phyloP scores from a whole-genome alignment of 2,888 invertebrate genomes.

The Pristionchus entomophagus region DNA sequence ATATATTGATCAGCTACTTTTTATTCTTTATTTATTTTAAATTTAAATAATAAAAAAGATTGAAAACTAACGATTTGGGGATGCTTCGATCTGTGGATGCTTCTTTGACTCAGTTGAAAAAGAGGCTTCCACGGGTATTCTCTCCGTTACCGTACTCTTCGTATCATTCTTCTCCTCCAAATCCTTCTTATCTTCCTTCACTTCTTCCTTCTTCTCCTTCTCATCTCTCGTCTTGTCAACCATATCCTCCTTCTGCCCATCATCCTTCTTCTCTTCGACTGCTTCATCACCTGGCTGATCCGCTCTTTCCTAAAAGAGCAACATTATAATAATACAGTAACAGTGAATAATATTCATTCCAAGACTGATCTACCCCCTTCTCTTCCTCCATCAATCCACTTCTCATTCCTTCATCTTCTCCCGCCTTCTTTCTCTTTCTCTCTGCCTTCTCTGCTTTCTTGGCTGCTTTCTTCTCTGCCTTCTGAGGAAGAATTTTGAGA shows the following conservation, averaged over 20 bases:
- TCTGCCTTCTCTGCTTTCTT: neutral
- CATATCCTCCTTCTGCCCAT: neutral
- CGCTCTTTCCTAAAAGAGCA: neutral
- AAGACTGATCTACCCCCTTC: too few relatives aligned
- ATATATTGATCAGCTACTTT: too few relatives aligned
- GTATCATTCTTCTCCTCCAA: neutral
- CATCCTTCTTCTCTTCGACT: neutral
- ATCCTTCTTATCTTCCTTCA: neutral
- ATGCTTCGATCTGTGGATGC: neutral
- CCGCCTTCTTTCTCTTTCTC: neutral
- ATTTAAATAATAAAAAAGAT: neutral
- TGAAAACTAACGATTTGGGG: neutral
- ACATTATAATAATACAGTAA: neutral
- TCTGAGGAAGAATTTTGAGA: neutral
- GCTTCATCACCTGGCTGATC: neutral
- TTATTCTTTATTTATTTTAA: neutral
- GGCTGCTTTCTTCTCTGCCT: neutral
- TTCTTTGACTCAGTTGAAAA: neutral
- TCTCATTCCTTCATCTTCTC: neutral
- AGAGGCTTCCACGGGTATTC: neutral
- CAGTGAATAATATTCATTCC: too few relatives aligned
- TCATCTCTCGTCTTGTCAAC: neutral
- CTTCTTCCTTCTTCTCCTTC: neutral
- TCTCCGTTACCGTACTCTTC: neutral
- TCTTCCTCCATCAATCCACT: constrained; percentile 7